Conservation (phyloP, 2,113 vertebrate genomes). For the Cavia aperea region DNA sequence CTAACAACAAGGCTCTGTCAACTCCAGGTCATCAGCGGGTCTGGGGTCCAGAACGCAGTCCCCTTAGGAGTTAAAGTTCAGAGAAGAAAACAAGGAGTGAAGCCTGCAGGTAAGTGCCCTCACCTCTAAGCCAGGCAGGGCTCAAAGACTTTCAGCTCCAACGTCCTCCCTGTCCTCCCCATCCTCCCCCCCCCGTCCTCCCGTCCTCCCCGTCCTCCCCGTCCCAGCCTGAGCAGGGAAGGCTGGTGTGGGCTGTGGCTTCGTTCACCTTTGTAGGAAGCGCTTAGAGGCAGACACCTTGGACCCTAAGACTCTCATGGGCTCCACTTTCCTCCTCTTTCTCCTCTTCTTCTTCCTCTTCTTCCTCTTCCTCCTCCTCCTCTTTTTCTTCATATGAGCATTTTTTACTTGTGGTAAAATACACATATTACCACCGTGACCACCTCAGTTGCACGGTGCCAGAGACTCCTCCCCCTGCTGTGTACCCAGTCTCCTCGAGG, state of each 20-base stretch:
- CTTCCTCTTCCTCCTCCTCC: not conserved
- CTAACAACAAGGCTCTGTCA: not conserved
- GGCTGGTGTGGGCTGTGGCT: too few species aligned
- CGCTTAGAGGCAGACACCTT: not conserved
- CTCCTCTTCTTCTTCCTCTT: too few species aligned
- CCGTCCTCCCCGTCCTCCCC: not conserved
- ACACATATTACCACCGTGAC: not conserved
- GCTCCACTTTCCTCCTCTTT: not conserved
- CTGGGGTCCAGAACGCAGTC: not conserved
- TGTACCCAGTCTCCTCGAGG: too few species aligned
- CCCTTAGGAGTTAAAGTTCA: not conserved
- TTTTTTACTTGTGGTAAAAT: not conserved
- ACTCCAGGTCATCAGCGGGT: not conserved
- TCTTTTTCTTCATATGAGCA: not conserved
- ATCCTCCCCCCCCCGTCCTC: too few species aligned
- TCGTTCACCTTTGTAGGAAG: not conserved
- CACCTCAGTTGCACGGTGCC: not conserved
- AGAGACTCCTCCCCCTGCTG: not conserved
- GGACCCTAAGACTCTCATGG: not conserved
- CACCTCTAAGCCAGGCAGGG: not conserved
- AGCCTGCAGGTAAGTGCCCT: not conserved
- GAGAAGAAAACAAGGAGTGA: not conserved
- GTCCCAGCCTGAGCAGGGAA: not conserved
- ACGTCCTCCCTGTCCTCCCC: not conserved
- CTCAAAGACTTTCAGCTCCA: not conserved